These are phyloP conservation scores for Corvus moneduloides DNA, from an alignment of 2,113 vertebrate species.

Conservation along the genomic window DNA sequence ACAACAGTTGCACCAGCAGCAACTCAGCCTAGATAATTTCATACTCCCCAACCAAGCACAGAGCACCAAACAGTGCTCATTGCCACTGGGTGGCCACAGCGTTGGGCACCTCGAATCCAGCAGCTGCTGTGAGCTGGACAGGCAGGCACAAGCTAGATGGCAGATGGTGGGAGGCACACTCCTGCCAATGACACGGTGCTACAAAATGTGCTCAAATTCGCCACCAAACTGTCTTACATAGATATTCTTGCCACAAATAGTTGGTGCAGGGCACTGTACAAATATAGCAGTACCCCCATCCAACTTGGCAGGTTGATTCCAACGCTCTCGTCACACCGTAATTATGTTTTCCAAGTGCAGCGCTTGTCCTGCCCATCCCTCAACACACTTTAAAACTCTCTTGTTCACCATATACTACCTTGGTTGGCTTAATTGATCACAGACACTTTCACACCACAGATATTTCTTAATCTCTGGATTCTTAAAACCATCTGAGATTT, in stretches of 20 bases:
- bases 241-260: constrained; percentile 11
- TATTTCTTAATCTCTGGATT: background rate
- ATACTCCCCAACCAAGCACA: background rate
- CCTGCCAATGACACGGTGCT: background rate
- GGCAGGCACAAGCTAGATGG: background rate
- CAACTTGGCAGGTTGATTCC: background rate
- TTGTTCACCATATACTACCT: background rate
- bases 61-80: background rate
- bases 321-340: fast-evolving
- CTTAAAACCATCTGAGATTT: background rate
- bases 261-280: background rate
- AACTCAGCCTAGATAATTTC: background rate
- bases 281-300: background rate
- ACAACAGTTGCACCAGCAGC: background rate
- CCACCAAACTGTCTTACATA: background rate
- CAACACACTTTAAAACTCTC: background rate
- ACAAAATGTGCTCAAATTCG: background rate
- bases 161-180: background rate
- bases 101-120: background rate
- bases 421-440: background rate
- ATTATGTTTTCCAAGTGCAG: background rate
- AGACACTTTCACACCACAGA: background rate
- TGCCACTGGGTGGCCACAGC: background rate
- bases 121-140: constrained; percentile 9
- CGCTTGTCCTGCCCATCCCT: background rate